Percentiles rank a stretch among this genome's conserved stretches.
Conservation (phyloP, 2,888 invertebrate genomes). For the Oithona nana region DNA sequence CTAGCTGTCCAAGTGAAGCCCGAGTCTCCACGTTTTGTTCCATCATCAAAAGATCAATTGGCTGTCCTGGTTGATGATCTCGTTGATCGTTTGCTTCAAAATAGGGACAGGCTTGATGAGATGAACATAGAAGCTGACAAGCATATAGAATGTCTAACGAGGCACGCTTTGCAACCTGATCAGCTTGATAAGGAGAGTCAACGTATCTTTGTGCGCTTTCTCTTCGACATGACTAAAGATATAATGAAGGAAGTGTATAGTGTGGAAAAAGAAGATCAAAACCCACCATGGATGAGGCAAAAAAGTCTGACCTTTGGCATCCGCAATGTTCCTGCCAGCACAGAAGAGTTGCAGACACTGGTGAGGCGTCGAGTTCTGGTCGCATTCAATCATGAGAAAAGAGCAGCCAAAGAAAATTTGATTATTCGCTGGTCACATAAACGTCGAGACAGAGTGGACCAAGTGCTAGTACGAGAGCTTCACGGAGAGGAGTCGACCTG, state of each 20-base stretch:
- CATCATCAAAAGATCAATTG: background rate
- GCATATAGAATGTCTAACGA: background rate
- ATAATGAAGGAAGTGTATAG: background rate
- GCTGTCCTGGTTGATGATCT: background rate
- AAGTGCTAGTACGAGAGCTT: slow-evolving; percentile 44
- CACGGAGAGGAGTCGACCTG: slow-evolving; percentile 46
- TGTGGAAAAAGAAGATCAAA: slow-evolving; percentile 22
- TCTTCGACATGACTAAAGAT: background rate
- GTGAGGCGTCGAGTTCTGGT: background rate
- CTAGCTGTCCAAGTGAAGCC: background rate
- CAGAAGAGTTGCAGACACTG: background rate
- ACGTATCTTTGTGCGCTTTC: background rate
- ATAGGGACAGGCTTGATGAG: background rate
- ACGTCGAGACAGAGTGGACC: slow-evolving; percentile 48
- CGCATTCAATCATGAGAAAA: slow-evolving; percentile 34
- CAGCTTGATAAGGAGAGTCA: background rate
- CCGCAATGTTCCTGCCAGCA: background rate
- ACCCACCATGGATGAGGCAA: slow-evolving; percentile 36
- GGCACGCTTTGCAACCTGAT: background rate
- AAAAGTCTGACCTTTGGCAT: slow-evolving; percentile 24
- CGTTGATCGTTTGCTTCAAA: background rate
- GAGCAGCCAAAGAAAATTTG: slow-evolving; percentile 35
- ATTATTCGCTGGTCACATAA: slow-evolving; percentile 42
- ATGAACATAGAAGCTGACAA: background rate
- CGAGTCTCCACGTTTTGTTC: background rate